Conservation (phyloP, 2,113 vertebrate species). For the Pluvialis apricaria region DNA sequence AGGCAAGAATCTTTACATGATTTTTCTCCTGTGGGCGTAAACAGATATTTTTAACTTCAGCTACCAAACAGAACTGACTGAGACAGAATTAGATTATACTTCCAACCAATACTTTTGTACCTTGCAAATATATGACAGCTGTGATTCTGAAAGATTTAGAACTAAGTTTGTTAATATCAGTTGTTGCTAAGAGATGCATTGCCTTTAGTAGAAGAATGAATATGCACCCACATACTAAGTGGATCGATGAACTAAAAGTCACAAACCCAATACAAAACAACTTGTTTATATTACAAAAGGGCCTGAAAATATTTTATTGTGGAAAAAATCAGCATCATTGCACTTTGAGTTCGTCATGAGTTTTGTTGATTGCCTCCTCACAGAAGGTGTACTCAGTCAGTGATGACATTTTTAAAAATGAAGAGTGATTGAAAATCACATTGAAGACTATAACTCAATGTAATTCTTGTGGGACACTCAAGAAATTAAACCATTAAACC, state of each 20-base stretch:
- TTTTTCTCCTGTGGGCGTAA: slow-evolving; percentile 40
- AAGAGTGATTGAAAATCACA: background rate
- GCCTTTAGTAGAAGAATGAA: slow-evolving; percentile 15
- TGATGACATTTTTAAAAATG: background rate
- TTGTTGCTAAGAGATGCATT: slow-evolving; percentile 62
- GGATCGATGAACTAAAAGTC: background rate
- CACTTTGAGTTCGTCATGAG: background rate
- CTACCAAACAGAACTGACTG: slow-evolving; percentile 49
- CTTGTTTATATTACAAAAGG: background rate
- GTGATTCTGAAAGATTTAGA: slow-evolving; percentile 28
- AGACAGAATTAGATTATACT: slow-evolving; percentile 52
- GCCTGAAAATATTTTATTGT: background rate
- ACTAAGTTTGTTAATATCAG: slow-evolving; percentile 45
- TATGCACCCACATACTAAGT: background rate
- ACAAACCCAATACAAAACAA: background rate
- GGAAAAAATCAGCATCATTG: background rate
- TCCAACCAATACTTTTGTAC: slow-evolving; percentile 42
- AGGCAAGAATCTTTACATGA: background rate
- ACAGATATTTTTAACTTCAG: slow-evolving; percentile 62
- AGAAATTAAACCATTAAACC: background rate
- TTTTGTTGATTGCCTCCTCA: background rate
- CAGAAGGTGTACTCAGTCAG: background rate
- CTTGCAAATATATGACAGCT: slow-evolving; percentile 49
- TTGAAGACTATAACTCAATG: background rate
- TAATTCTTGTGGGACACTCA: background rate